Evolutionary conservation across 2,113 vertebrate genomes (phyloP).

Genomic region (Odontophorus gujanensis): DNA sequence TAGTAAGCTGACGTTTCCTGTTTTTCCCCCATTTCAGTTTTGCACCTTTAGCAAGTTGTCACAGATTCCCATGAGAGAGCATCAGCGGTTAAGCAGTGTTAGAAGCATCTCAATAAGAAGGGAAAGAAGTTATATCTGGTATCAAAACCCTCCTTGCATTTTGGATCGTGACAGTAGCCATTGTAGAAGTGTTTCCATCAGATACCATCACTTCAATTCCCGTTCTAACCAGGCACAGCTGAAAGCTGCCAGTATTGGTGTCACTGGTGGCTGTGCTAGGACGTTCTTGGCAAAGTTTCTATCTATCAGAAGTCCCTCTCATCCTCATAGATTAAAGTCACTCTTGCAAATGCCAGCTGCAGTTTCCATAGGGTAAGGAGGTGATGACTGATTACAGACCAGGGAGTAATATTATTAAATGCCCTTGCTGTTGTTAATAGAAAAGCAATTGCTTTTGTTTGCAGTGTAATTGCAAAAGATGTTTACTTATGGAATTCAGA

Average conservation of each 20-base stretch:
- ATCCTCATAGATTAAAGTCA: neutral
- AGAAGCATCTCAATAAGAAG: neutral
- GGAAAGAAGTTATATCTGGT: neutral
- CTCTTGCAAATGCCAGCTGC: neutral
- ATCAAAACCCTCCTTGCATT: neutral
- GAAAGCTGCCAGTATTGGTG: neutral
- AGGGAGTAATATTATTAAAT: neutral
- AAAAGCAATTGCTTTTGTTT: neutral
- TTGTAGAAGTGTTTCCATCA: neutral
- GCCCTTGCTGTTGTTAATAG: neutral
- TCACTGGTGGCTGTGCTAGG: rapidly evolving
- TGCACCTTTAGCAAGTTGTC: neutral
- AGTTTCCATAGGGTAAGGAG: neutral
- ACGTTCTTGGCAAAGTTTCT: neutral
- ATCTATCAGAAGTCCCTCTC: neutral
- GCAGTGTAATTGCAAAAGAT: neutral
- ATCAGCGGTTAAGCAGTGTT: neutral
- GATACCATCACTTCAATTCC: neutral
- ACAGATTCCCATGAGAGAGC: neutral
- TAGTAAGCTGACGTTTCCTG: neutral
- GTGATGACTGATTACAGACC: neutral
- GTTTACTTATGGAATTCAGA: neutral
- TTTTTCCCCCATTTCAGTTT: neutral
- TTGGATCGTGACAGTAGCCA: neutral
- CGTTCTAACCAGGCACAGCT: neutral